These are phyloP conservation scores for Rambutsinella grinnellia DNA, from an alignment of 2,888 invertebrate genomes.

Conservation along the genomic window DNA sequence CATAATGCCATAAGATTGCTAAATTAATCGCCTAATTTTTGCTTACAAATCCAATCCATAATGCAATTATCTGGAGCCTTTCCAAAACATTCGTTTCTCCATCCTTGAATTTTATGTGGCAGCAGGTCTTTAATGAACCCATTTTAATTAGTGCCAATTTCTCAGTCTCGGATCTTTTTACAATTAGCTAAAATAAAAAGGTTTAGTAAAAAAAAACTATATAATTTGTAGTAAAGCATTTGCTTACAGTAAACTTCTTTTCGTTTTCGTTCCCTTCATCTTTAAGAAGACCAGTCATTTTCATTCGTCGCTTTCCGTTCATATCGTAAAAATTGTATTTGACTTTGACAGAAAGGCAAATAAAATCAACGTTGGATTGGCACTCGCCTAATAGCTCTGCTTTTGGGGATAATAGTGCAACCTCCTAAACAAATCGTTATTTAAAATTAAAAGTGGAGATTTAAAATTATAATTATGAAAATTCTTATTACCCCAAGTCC, in stretches of 20 bases:
- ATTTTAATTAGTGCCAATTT: slow-evolving; percentile 33
- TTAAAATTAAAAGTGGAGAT: not conserved
- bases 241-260: slow-evolving; percentile 20
- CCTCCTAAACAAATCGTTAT: slow-evolving; percentile 20
- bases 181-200: slow-evolving; percentile 19
- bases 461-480: not conserved
- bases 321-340: slow-evolving; percentile 35
- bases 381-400: slow-evolving; percentile 35
- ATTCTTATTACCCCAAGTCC: slow-evolving; percentile 34
- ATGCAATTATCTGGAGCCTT: slow-evolving; percentile 13
- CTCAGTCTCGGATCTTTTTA: slow-evolving; percentile 22
- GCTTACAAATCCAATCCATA: slow-evolving; percentile 37
- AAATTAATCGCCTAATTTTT: not conserved
- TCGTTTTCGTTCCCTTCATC: not conserved
- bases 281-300: slow-evolving; percentile 25
- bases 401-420: slow-evolving; percentile 21
- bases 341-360: slow-evolving; percentile 36
- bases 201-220: not conserved
- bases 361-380: slow-evolving; percentile 24
- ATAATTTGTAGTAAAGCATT: too few relatives aligned
- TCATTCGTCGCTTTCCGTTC: slow-evolving; percentile 25
- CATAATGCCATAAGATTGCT: not conserved
- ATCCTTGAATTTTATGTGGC: slow-evolving; percentile 24
- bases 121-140: slow-evolving; percentile 31
- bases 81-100: not conserved